These are phyloP conservation scores for Dendrolimus houi DNA, from an alignment of 2,888 invertebrate species.

Conservation along the genomic window DNA sequence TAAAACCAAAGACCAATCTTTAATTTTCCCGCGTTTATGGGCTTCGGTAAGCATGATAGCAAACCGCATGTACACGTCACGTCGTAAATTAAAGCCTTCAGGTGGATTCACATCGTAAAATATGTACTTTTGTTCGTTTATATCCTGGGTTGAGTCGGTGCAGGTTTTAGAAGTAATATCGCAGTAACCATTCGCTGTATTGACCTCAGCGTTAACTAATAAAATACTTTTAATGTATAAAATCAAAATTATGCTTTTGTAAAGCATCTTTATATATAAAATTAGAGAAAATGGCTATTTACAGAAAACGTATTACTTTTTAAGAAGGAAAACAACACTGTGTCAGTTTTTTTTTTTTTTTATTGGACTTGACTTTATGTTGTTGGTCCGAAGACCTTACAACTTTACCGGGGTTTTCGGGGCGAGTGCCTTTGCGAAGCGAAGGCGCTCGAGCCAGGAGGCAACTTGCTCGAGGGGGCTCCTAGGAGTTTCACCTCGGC, in stretches of 20 bases:
- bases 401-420: too few relatives aligned
- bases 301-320: not conserved
- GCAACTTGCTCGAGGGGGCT: too few relatives aligned
- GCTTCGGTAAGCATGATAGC: slow-evolving; percentile 88
- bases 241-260: not conserved
- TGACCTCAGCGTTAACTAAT: slow-evolving; percentile 14
- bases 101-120: slow-evolving; percentile 96
- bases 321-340: too few relatives aligned
- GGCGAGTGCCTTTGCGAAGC: too few relatives aligned
- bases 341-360: too few relatives aligned
- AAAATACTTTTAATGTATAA: slow-evolving; percentile 10
- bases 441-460: too few relatives aligned
- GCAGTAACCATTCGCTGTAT: slow-evolving; percentile 18
- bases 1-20: slow-evolving; percentile 82
- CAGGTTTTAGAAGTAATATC: slow-evolving; percentile 20
- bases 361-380: too few relatives aligned
- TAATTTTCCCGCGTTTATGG: slow-evolving; percentile 59
- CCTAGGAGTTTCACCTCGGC: too few relatives aligned
- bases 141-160: slow-evolving; percentile 3
- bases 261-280: not conserved
- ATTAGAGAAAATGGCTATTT: not conserved
- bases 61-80: slow-evolving; percentile 96
- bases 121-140: slow-evolving; percentile 77
- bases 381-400: too few relatives aligned
- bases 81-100: slow-evolving; percentile 97